These are phyloP conservation scores for Halotydeus destructor DNA, from an alignment of 1,140 invertebrate species.

Conservation along the genomic window DNA sequence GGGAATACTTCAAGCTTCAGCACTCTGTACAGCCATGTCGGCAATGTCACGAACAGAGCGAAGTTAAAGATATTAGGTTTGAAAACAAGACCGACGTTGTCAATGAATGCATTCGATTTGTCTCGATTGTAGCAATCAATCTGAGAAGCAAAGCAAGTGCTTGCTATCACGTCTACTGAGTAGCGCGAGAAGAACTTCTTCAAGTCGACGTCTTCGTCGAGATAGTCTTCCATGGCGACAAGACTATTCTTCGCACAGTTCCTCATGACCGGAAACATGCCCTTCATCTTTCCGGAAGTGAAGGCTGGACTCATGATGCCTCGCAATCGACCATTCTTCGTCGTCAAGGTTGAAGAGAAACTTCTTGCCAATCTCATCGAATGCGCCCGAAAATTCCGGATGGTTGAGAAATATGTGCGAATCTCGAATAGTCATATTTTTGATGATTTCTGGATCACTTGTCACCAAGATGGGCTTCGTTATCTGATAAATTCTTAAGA, in stretches of 20 bases:
- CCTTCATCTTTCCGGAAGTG: conserved; percentile 33
- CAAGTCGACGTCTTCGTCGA: neutral
- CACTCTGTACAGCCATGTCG: neutral
- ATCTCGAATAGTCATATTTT: neutral
- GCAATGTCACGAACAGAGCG: neutral
- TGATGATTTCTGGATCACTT: neutral
- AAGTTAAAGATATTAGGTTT: neutral
- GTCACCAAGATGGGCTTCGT: neutral
- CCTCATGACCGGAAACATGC: conserved; percentile 22
- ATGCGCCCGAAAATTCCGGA: neutral
- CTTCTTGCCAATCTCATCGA: neutral
- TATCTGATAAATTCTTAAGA: no score
- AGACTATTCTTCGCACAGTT: neutral
- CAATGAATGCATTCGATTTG: conserved; percentile 6
- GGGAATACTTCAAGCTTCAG: neutral
- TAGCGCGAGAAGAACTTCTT: conserved; percentile 21
- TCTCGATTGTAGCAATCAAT: conserved; percentile 27
- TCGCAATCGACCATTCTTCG: conserved; percentile 30
- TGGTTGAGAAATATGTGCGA: neutral
- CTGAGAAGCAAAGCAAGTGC: conserved; percentile 31
- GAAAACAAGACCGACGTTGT: neutral
- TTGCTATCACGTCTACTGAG: conserved; percentile 37
- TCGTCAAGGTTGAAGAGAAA: conserved; percentile 25
- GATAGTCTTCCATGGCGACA: neutral
- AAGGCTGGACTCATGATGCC: conserved; percentile 34